Evolutionary conservation across 2,888 invertebrate species (phyloP).

Genomic region (Gastrophysa polygoni): DNA sequence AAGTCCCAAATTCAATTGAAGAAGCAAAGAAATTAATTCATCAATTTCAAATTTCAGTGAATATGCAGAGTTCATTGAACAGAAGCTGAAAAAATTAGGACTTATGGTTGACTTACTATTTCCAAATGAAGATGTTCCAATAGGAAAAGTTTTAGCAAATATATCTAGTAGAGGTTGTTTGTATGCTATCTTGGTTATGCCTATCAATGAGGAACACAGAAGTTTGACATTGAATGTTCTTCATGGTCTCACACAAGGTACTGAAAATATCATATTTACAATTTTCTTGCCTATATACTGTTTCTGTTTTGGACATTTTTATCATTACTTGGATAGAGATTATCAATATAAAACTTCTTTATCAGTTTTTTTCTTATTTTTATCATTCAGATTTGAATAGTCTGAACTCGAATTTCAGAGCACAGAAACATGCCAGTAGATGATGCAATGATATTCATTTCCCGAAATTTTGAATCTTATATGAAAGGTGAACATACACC

Average conservation of each 20-base stretch:
- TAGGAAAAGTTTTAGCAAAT: conserved; percentile 80
- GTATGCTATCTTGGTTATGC: conserved; percentile 86
- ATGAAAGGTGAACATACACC: conserved; percentile 59
- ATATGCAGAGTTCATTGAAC: conserved; percentile 89
- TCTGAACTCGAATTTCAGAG: conserved; percentile 62
- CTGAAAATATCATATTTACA: no score
- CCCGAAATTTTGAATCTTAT: conserved; percentile 71
- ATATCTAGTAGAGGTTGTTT: conserved; percentile 87
- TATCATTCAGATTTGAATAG: conserved; percentile 1
- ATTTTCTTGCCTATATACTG: no score
- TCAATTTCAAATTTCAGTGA: conserved; percentile 60
- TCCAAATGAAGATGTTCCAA: conserved; percentile 87
- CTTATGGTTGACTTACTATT: conserved; percentile 86
- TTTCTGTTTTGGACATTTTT: no score
- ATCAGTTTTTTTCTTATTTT: no score
- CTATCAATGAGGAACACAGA: conserved; percentile 82
- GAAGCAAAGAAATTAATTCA: not conserved
- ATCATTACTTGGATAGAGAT: no score
- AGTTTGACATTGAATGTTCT: conserved; percentile 90
- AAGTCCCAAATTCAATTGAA: conserved; percentile 54
- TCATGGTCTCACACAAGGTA: conserved; percentile 89
- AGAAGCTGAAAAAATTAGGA: conserved; percentile 76
- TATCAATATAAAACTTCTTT: no score
- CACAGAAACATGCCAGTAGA: conserved; percentile 96
- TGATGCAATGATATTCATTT: conserved; percentile 81